These are phyloP conservation scores for Muschampia plurimacula DNA, from an alignment of 2,888 invertebrate genomes.

Conservation along the genomic window DNA sequence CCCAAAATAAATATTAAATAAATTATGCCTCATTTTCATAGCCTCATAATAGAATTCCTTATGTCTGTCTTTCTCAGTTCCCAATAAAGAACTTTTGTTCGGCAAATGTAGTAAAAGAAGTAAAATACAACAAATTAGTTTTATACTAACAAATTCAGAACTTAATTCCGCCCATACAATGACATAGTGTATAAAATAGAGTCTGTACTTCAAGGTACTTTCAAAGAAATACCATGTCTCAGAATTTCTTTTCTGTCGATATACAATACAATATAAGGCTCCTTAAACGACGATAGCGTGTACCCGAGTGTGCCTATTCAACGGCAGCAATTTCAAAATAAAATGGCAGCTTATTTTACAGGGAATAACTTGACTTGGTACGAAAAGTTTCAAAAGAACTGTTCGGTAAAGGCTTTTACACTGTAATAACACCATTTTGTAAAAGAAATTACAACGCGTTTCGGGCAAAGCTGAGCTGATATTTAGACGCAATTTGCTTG, in stretches of 20 bases:
- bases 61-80: too few species aligned
- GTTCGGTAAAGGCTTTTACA: background rate
- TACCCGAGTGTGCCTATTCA: background rate
- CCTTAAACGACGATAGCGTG: background rate
- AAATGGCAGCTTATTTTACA: constrained; percentile 1
- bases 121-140: too few species aligned
- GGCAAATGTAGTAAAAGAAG: too few species aligned
- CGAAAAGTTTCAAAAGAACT: background rate
- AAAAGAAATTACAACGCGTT: background rate
- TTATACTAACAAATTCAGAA: background rate
- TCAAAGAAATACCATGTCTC: background rate
- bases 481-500: background rate
- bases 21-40: too few species aligned
- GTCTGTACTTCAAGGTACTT: background rate
- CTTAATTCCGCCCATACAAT: background rate
- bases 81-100: too few species aligned
- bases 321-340: background rate
- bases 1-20: too few species aligned
- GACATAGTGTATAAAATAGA: background rate
- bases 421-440: constrained; percentile 7
- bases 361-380: constrained; percentile 1
- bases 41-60: too few species aligned
- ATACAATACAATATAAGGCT: constrained; percentile 1
- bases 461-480: background rate
- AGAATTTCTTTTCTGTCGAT: background rate